Conservation (phyloP, 1,140 invertebrate species). For the Bacillus rossius region DNA sequence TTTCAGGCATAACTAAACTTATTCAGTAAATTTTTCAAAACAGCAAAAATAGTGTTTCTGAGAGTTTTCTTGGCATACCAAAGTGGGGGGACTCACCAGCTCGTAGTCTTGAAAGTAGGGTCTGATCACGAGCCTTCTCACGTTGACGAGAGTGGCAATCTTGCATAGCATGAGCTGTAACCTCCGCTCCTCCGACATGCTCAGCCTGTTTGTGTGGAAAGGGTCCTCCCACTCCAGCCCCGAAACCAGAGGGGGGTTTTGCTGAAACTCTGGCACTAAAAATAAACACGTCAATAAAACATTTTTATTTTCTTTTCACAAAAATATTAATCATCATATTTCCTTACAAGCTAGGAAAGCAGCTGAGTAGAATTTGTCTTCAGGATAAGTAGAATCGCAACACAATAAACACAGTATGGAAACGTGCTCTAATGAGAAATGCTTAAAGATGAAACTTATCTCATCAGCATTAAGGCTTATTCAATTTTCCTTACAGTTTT, state of each 20-base stretch:
- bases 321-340: background rate
- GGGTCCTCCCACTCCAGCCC: conserved; percentile 59
- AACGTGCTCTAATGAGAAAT: no score
- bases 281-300: background rate
- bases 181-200: conserved; percentile 53
- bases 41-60: no score
- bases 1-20: no score
- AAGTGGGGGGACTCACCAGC: conserved; percentile 51
- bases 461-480: no score
- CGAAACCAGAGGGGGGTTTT: conserved; percentile 42
- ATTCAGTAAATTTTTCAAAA: no score
- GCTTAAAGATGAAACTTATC: no score
- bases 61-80: no score
- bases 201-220: conserved; percentile 51
- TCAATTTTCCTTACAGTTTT: no score
- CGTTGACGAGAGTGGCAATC: conserved; percentile 50
- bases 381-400: background rate
- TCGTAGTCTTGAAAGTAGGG: conserved; percentile 74
- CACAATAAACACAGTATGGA: no score
- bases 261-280: conserved; percentile 44
- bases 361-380: background rate
- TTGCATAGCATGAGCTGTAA: conserved; percentile 59
- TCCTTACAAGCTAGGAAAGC: background rate
- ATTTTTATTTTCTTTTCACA: background rate
- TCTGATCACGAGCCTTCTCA: conserved; percentile 50